A percentile compares a stretch with the other conserved stretches of the same genome.
Evolutionary conservation across 2,888 invertebrate species (phyloP).

Genomic region (Thymelicus sylvestris): DNA sequence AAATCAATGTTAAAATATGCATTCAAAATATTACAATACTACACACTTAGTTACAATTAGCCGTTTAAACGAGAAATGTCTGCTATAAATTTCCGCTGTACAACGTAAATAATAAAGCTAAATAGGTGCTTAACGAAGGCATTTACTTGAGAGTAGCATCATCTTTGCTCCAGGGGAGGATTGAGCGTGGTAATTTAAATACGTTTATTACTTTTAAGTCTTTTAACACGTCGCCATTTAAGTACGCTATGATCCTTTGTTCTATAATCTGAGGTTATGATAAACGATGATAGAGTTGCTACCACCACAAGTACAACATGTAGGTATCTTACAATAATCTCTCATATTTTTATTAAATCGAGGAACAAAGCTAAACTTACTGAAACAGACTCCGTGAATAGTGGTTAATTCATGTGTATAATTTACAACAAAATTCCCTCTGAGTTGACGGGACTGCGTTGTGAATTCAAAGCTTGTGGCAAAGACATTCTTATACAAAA

Average conservation of each 20-base stretch:
- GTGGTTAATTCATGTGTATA: too few relatives aligned
- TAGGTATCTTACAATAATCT: too few relatives aligned
- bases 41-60: constrained; percentile 22
- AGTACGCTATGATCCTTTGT: background rate
- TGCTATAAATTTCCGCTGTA: constrained; percentile 26
- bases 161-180: constrained; percentile 25
- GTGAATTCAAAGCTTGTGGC: too few relatives aligned
- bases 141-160: constrained; percentile 29
- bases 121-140: constrained; percentile 36
- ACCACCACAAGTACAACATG: too few relatives aligned
- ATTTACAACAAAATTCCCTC: too few relatives aligned
- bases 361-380: too few relatives aligned
- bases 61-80: constrained; percentile 26
- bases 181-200: constrained; percentile 26
- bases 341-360: too few relatives aligned
- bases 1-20: constrained; percentile 14
- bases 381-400: too few relatives aligned
- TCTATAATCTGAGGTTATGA: too few relatives aligned
- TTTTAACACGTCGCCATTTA: constrained; percentile 2
- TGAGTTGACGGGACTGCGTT: too few relatives aligned
- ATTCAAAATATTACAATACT: constrained; percentile 20
- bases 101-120: constrained; percentile 36
- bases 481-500: too few relatives aligned
- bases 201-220: constrained; percentile 26
- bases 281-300: background rate